Percentiles rank a stretch among this genome's conserved stretches.
These are phyloP conservation scores for Magallana angulata DNA, from an alignment of 1,140 invertebrate species.

Conservation along the genomic window DNA sequence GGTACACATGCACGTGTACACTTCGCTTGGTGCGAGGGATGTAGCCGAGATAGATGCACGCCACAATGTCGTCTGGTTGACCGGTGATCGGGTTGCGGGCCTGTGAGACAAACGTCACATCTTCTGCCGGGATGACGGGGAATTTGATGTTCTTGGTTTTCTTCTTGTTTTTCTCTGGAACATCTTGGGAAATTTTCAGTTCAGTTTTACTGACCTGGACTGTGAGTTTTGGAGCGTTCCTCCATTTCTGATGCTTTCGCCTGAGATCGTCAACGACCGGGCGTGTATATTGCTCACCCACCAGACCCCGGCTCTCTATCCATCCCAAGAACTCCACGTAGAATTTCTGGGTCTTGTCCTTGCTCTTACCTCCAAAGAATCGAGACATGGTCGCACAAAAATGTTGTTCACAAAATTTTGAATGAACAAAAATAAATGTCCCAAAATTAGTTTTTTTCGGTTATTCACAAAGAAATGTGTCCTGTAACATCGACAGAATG, in stretches of 20 bases:
- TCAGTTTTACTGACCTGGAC: slow-evolving; percentile 93
- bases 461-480: neutral
- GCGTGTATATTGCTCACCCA: slow-evolving; percentile 89
- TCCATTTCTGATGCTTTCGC: slow-evolving; percentile 85
- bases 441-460: neutral
- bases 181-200: slow-evolving; percentile 92
- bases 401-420: neutral
- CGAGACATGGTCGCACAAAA: slow-evolving; percentile 47
- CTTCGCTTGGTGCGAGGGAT: slow-evolving; percentile 89
- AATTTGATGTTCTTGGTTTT: slow-evolving; percentile 73
- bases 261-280: slow-evolving; percentile 92
- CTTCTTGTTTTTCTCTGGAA: slow-evolving; percentile 72
- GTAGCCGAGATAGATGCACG: slow-evolving; percentile 86
- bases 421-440: neutral
- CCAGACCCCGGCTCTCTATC: slow-evolving; percentile 93
- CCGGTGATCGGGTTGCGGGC: slow-evolving; percentile 74
- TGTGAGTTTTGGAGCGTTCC: slow-evolving; percentile 87
- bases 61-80: slow-evolving; percentile 87
- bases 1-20: slow-evolving; percentile 96
- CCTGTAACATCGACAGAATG: neutral
- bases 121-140: slow-evolving; percentile 73
- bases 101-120: slow-evolving; percentile 73
- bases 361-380: slow-evolving; percentile 52
- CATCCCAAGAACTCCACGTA: slow-evolving; percentile 99
- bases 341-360: slow-evolving; percentile 93